Evolutionary conservation across 1,140 invertebrate genomes (phyloP).

Genomic region (Leptinotarsa texana): DNA sequence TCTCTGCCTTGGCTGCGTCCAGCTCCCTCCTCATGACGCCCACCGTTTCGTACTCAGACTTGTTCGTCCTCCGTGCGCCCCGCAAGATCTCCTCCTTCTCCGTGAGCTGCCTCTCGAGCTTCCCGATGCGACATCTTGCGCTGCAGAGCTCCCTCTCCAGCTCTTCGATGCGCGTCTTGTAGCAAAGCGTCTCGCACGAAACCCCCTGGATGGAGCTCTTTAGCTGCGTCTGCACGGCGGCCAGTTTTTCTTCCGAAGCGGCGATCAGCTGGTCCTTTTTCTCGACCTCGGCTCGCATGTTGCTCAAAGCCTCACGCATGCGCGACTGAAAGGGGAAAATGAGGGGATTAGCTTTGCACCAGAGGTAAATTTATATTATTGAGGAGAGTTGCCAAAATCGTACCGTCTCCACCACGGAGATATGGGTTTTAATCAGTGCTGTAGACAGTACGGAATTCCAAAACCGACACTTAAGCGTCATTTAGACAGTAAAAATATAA

Average conservation of each 20-base stretch:
- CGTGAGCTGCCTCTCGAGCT: slow-evolving; percentile 30
- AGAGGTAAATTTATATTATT: no score
- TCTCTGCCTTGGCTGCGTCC: slow-evolving; percentile 37
- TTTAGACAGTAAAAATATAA: no score
- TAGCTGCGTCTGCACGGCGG: slow-evolving; percentile 38
- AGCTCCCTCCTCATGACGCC: slow-evolving; percentile 37
- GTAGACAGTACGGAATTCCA: no score
- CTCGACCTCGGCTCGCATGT: slow-evolving; percentile 41
- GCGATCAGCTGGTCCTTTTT: slow-evolving; percentile 39
- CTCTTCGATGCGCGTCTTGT: slow-evolving; percentile 39
- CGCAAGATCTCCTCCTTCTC: slow-evolving; percentile 21
- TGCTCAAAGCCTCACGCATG: slow-evolving; percentile 37
- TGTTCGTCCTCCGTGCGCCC: slow-evolving; percentile 25
- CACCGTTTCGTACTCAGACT: slow-evolving; percentile 29
- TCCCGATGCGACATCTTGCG: slow-evolving; percentile 33
- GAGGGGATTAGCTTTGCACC: no score
- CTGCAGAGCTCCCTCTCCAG: slow-evolving; percentile 36
- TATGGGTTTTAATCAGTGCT: no score
- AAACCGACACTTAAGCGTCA: no score
- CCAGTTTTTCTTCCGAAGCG: slow-evolving; percentile 42
- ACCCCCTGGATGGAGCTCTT: slow-evolving; percentile 42
- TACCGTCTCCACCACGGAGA: no score
- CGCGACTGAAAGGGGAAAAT: slow-evolving; percentile 21
- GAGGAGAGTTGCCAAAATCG: no score
- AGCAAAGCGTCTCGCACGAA: slow-evolving; percentile 38